Evolutionary conservation across 1,140 invertebrate genomes (phyloP), one percentile per base, ranked within the genome.

Genomic region (Drosophila malerkotliana): DNA sequence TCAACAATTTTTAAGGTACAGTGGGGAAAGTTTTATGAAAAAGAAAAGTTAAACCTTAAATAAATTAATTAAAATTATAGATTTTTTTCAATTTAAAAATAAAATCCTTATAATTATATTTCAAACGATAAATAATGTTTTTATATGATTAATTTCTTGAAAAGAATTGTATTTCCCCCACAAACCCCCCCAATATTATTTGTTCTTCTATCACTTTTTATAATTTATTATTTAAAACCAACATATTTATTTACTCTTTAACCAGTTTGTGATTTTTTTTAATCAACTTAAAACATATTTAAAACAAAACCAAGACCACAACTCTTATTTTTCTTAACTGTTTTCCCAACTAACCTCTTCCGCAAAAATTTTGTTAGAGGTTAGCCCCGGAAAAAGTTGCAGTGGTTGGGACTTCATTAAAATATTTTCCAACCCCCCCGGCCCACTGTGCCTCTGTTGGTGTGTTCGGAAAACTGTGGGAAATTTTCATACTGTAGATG

Each of bases 391-490:
- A 34, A 12, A 69, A 69, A 69, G 51, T 69, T 69, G 51, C 64
- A 57, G 51, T 63, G 67, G 32, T 39, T 37, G 52, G 69, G 53
- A 69, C 51, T 69, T 69, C 52, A 69, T 69, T 69, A 69, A 62
- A 68, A 53, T 73, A 54, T 68, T 53, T 49, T 14, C 15, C 15
- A 53, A 2, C 10, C 30, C 64, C 63, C 4, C 62, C 14, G 37
- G n/a, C 24, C 66, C 74, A 77, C 54, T 62, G 74, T 77, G 59
- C 53, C 48, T n/a, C 41, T 7, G n/a, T 21, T 21, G 21, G 21
- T 53, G n/a, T 2, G 26, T 28, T 28, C 26, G 24, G 48, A 47
- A 63, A 74, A 62, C 34, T 79, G 59, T 63, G 58, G 41, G 55
- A 60, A 74, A 80, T 60, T 53, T 48, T 39, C 26, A 24, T 73